Conservation (phyloP, 2,113 vertebrate genomes). For the Hyaena hyaena region DNA sequence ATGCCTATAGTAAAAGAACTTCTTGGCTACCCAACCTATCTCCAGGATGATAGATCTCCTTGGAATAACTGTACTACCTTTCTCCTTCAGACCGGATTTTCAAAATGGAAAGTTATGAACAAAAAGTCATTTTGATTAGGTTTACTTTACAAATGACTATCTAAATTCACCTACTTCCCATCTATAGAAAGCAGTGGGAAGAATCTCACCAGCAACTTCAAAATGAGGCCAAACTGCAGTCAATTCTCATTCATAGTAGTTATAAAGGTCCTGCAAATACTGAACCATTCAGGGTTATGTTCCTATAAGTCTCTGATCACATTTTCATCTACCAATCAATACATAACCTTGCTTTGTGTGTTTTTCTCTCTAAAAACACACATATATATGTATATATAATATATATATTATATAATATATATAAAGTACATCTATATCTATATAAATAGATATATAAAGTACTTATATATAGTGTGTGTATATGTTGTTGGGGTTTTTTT, state of each 20-base stretch:
- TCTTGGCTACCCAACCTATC: background rate
- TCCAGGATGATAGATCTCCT: background rate
- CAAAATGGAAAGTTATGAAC: background rate
- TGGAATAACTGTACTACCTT: background rate
- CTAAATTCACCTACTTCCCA: background rate
- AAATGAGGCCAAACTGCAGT: background rate
- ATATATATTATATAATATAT: background rate
- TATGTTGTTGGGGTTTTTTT: background rate
- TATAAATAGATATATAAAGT: background rate
- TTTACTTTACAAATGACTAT: background rate
- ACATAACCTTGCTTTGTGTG: background rate
- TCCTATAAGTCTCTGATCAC: background rate
- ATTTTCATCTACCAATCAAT: background rate
- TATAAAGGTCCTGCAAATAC: background rate
- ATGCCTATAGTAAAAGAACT: background rate
- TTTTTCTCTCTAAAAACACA: background rate
- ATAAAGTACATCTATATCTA: too few relatives aligned
- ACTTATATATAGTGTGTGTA: background rate
- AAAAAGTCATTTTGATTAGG: background rate
- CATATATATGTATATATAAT: too few relatives aligned
- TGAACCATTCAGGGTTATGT: background rate
- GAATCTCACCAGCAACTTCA: background rate
- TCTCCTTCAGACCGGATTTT: background rate
- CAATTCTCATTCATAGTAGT: background rate
- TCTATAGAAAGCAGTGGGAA: background rate